Evolutionary conservation across 2,113 vertebrate genomes (phyloP).

Genomic region (Callorhinus ursinus): DNA sequence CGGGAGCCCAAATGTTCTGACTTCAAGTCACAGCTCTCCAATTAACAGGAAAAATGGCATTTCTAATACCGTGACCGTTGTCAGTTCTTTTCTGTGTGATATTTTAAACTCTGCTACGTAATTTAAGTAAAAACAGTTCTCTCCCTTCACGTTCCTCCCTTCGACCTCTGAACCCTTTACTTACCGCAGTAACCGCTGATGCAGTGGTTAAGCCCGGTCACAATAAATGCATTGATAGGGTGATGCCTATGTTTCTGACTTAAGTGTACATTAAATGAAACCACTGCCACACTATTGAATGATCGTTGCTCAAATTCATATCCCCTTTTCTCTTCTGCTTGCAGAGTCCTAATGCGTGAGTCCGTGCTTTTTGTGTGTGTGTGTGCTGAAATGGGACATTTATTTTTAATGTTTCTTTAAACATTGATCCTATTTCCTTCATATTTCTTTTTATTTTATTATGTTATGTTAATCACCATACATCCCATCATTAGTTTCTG

Average conservation of each 20-base stretch:
- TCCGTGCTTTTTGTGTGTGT: neutral
- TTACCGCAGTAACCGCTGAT: neutral
- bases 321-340: neutral
- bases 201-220: neutral
- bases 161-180: neutral
- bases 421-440: neutral
- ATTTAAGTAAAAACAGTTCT: neutral
- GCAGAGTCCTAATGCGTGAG: no score
- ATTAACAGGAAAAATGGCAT: neutral
- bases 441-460: no score
- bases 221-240: neutral
- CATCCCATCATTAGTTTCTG: no score
- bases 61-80: neutral
- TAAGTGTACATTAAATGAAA: neutral
- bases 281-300: fast-evolving
- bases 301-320: neutral
- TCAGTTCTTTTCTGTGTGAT: neutral
- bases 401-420: neutral
- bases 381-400: neutral
- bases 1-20: no score
- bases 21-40: neutral
- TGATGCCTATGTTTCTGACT: neutral
- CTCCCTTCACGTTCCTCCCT: neutral
- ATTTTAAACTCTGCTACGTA: neutral
- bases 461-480: no score